Evolutionary conservation across 2,888 invertebrate species (phyloP).

Genomic region (Drosophila suboccidentalis): DNA sequence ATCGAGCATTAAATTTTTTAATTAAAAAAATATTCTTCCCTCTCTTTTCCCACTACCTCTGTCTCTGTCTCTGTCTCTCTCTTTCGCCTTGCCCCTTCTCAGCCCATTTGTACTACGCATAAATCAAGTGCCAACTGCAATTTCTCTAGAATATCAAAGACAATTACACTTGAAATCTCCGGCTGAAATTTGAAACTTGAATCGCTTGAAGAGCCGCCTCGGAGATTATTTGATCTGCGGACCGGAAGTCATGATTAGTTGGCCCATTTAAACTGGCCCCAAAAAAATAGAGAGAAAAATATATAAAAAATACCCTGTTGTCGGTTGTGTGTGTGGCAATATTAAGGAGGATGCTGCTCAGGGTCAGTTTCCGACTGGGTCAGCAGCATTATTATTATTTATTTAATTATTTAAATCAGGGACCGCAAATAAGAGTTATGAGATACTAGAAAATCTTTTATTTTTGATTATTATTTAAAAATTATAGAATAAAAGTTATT

Average conservation of each 20-base stretch:
- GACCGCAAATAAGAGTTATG: no score
- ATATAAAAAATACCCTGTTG: background rate
- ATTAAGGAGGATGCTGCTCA: constrained; percentile 14
- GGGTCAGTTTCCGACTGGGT: no score
- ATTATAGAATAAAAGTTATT: no score
- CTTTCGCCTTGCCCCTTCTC: background rate
- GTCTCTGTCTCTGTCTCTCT: background rate
- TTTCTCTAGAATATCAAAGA: constrained; percentile 70
- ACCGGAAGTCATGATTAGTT: constrained; percentile 79
- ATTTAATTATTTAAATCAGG: background rate
- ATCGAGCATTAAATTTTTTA: constrained; percentile 79
- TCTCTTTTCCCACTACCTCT: background rate
- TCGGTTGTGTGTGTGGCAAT: constrained; percentile 12
- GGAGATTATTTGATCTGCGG: constrained; percentile 56
- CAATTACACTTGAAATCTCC: constrained; percentile 71
- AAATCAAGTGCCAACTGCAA: constrained; percentile 77
- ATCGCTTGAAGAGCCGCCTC: constrained; percentile 52
- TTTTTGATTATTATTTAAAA: no score
- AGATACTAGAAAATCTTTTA: no score
- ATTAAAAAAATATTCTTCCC: constrained; percentile 65
- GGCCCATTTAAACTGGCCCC: constrained; percentile 59
- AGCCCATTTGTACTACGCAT: constrained; percentile 54
- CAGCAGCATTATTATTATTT: no score
- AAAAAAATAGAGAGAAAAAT: background rate
- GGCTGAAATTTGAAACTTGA: constrained; percentile 43